Evolutionary conservation across 2,113 vertebrate genomes (phyloP).

Genomic region (Budorcas taxicolor): DNA sequence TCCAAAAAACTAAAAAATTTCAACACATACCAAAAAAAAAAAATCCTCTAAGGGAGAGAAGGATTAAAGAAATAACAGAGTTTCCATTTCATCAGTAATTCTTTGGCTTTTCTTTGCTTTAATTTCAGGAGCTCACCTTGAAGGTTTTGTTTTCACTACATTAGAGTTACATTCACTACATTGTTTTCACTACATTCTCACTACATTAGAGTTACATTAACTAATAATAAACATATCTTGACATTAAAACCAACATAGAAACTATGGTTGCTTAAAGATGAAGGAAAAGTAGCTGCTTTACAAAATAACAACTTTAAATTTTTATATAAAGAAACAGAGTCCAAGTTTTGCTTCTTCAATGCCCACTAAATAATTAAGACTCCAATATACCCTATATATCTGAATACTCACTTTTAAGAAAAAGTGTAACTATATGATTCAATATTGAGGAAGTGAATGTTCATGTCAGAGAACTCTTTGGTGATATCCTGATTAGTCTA

Average conservation of each 20-base stretch:
- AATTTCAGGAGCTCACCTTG: not conserved
- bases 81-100: not conserved
- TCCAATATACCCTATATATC: not conserved
- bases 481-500: not conserved
- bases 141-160: not conserved
- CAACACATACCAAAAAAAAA: not conserved
- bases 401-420: not conserved
- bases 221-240: not conserved
- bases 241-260: not conserved
- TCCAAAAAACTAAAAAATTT: not conserved
- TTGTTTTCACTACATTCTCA: no score
- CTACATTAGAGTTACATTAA: not conserved
- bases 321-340: not conserved
- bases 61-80: not conserved
- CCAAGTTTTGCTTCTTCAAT: not conserved
- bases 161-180: no score
- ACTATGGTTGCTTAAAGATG: not conserved
- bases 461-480: not conserved
- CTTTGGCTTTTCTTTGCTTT: not conserved
- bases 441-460: not conserved
- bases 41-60: not conserved
- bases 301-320: not conserved
- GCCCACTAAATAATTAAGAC: not conserved
- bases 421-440: not conserved
- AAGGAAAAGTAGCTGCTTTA: not conserved